A percentile compares a stretch with the other conserved stretches of the same genome.
Evolutionary conservation across 2,797 vertebrate species (phyloP).

Genomic region (Darevskia mixta): DNA sequence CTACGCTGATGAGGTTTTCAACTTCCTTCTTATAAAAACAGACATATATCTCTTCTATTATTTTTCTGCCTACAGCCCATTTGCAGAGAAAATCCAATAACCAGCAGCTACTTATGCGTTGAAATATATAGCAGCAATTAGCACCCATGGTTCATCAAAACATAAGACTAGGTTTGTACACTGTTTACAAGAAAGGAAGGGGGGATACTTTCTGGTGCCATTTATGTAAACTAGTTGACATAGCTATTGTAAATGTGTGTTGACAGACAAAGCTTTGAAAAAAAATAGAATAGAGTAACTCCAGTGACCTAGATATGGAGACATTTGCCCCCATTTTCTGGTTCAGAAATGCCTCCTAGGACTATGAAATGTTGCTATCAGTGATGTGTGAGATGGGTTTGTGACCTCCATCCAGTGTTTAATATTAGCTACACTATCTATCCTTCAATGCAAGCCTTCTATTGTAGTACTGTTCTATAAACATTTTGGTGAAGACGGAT

Average conservation of each 20-base stretch:
- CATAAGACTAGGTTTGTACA: background rate
- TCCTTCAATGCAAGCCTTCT: background rate
- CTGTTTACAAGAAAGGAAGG: background rate
- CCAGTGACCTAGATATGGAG: conserved; percentile 19
- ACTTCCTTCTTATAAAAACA: background rate
- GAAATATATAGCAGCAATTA: background rate
- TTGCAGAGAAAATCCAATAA: conserved; percentile 19
- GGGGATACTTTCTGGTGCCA: background rate
- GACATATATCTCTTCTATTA: conserved; percentile 1
- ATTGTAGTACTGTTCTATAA: background rate
- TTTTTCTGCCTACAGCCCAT: background rate
- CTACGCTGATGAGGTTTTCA: background rate
- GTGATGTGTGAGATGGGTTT: conserved; percentile 22
- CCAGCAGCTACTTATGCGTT: background rate
- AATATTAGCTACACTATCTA: background rate
- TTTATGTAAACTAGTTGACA: conserved; percentile 17
- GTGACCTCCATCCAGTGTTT: conserved; percentile 1
- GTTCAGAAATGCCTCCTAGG: conserved; percentile 21
- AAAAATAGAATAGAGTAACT: background rate
- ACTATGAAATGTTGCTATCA: conserved; percentile 28
- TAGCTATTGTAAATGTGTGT: conserved; percentile 6
- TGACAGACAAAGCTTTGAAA: conserved; percentile 1
- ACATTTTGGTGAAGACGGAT: background rate
- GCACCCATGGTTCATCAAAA: background rate
- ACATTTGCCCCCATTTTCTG: conserved; percentile 30